Conservation (phyloP, 2,113 vertebrate genomes). For the Lepidothrix coronata region DNA sequence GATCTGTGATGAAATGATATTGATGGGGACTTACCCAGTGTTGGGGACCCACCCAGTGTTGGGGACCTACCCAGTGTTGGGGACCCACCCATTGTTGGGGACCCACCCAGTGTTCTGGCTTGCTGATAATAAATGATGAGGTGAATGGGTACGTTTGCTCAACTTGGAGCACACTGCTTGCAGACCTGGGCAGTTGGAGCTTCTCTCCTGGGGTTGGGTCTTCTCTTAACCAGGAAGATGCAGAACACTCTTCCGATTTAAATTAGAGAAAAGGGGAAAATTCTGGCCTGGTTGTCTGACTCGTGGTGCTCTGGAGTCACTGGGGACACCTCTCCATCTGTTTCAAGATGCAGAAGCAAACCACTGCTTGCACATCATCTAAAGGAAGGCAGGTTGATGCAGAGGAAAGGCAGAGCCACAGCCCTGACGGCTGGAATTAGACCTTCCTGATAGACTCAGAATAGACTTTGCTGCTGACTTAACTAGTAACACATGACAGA, state of each 20-base stretch:
- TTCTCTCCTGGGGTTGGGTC: neutral
- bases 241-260: neutral
- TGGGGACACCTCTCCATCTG: neutral
- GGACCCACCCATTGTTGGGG: neutral
- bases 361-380: neutral
- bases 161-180: neutral
- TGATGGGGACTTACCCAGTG: neutral
- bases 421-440: neutral
- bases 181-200: neutral
- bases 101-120: neutral
- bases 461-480: constrained; percentile 6
- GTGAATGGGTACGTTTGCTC: neutral
- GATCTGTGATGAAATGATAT: neutral
- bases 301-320: neutral
- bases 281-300: neutral
- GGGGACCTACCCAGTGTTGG: neutral
- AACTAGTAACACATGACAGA: constrained; percentile 16
- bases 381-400: neutral
- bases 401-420: neutral
- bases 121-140: neutral
- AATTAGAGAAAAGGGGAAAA: neutral
- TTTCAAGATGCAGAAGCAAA: neutral
- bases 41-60: neutral
- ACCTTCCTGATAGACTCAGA: neutral
- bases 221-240: neutral